Conservation (phyloP, 2,888 invertebrate species). For the Drosophila monieri region DNA sequence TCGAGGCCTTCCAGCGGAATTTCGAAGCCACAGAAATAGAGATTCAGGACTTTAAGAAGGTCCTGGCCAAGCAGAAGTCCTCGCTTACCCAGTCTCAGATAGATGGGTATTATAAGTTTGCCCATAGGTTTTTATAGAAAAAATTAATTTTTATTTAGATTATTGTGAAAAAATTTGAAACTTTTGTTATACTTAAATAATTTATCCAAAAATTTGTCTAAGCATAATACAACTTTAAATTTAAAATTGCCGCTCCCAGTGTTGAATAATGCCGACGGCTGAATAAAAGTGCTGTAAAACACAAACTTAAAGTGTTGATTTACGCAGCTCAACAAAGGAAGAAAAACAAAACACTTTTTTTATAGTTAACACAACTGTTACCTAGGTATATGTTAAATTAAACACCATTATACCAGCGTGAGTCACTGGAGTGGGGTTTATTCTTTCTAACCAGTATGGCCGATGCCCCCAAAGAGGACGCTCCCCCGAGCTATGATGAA, state of each 20-base stretch:
- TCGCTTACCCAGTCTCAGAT: conserved; percentile 84
- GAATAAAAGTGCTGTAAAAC: neutral
- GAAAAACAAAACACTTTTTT: neutral
- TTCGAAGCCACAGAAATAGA: conserved; percentile 80
- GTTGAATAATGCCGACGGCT: neutral
- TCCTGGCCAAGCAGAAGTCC: conserved; percentile 82
- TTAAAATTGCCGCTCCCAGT: neutral
- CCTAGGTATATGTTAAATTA: conserved; percentile 3
- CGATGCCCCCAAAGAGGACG: conserved; percentile 72
- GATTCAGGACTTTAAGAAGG: conserved; percentile 82
- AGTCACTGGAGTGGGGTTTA: conserved; percentile 25
- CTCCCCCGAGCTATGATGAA: conserved; percentile 86
- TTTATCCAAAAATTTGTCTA: too few species aligned
- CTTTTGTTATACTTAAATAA: too few species aligned
- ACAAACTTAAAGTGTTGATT: neutral
- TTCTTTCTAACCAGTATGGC: conserved; percentile 45
- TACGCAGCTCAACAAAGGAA: conserved; percentile 27
- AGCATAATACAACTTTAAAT: neutral
- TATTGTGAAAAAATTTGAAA: too few species aligned
- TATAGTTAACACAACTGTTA: conserved; percentile 33
- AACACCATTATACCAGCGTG: conserved; percentile 26
- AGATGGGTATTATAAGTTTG: conserved; percentile 82
- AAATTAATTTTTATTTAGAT: too few species aligned
- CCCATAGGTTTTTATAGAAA: conserved; percentile 39
- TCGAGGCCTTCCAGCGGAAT: conserved; percentile 86